These are phyloP conservation scores for Thripadectes ignobilis DNA, from an alignment of 2,797 vertebrate species.

Conservation along the genomic window DNA sequence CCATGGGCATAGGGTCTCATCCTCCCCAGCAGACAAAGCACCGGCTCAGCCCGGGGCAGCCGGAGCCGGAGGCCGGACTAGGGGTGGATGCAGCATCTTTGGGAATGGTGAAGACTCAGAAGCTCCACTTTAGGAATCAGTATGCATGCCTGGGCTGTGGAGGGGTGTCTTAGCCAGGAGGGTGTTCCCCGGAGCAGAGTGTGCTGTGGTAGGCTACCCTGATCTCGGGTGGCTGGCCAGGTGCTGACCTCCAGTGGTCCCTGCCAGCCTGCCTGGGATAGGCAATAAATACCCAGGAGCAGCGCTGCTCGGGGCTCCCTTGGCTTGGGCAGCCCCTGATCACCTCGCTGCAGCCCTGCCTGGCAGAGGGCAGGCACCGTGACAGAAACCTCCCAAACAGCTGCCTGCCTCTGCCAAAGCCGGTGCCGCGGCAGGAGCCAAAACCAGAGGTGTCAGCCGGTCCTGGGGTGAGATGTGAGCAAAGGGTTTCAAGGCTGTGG, in stretches of 20 bases:
- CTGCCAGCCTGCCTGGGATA: accelerated
- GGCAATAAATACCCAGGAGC: neutral
- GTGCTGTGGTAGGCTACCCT: neutral
- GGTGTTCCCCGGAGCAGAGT: neutral
- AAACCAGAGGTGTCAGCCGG: neutral
- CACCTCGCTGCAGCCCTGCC: neutral
- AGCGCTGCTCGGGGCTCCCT: neutral
- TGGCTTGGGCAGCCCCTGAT: accelerated
- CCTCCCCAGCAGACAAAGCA: neutral
- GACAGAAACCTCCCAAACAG: neutral
- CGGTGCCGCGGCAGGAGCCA: neutral
- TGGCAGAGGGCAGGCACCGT: neutral
- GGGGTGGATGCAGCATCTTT: neutral
- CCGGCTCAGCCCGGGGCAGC: neutral
- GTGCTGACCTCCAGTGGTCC: neutral
- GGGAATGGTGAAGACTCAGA: neutral
- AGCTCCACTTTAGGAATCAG: neutral
- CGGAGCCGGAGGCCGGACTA: neutral
- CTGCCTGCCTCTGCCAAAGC: neutral
- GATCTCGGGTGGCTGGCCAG: accelerated
- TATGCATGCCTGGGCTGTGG: accelerated
- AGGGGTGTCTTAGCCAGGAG: neutral
- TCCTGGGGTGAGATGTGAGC: neutral
- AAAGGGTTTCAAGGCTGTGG: neutral
- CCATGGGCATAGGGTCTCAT: accelerated